Evolutionary conservation across 92 coral and sea anemone species (phyloP).

Genomic region (Epizoanthus fatuus): DNA sequence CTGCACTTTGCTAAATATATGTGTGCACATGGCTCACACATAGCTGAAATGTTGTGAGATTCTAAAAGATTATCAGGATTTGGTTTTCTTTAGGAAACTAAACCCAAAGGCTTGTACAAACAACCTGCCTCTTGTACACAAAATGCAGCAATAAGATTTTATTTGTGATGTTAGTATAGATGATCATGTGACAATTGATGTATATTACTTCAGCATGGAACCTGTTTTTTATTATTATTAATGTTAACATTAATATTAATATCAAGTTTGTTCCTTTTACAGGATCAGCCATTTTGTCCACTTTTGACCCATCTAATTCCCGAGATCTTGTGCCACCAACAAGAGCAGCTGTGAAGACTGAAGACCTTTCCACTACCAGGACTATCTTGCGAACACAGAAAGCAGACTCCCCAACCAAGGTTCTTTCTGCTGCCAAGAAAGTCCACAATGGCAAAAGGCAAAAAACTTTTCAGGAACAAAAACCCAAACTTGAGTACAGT

Average conservation of each 20-base stretch:
- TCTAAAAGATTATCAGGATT: neutral
- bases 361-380: conserved; percentile 3
- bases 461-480: conserved; percentile 27
- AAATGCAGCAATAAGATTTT: neutral
- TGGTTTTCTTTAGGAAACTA: neutral
- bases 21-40: too few relatives aligned
- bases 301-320: conserved; percentile 5
- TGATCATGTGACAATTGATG: neutral
- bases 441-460: conserved; percentile 47
- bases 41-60: neutral
- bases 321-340: conserved; percentile 10
- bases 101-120: neutral
- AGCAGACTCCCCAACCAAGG: conserved; percentile 16
- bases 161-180: too few relatives aligned
- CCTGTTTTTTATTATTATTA: neutral
- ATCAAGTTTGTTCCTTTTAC: conserved; percentile 3
- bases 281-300: conserved; percentile 12
- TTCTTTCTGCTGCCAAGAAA: conserved; percentile 54
- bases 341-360: conserved; percentile 12
- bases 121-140: conserved; percentile 13
- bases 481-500: conserved; percentile 54
- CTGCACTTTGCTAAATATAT: too few relatives aligned
- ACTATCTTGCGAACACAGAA: neutral
- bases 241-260: neutral
- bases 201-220: too few relatives aligned